A percentile compares a stretch with the other conserved stretches of the same genome.
phyloP scores from a whole-genome alignment of 2,888 invertebrate genomes.

The Sipha maydis region DNA sequence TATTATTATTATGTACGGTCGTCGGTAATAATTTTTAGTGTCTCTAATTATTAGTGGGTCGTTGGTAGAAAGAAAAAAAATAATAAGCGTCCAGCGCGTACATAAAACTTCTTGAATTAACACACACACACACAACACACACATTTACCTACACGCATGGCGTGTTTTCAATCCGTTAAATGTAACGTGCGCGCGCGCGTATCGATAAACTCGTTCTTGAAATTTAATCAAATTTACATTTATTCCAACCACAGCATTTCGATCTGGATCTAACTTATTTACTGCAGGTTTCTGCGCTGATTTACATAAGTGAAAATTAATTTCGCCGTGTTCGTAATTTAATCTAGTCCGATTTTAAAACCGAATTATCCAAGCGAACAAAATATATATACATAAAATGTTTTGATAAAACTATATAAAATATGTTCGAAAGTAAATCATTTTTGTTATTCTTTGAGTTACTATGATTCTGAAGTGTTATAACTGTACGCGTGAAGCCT shows the following conservation, averaged over 20 bases:
- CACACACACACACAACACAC: neutral
- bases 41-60: neutral
- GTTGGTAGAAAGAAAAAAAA: neutral
- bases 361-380: neutral
- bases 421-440: too few relatives aligned
- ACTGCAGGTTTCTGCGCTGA: neutral
- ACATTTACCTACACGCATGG: slow-evolving; percentile 7
- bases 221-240: slow-evolving; percentile 24
- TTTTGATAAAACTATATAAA: too few relatives aligned
- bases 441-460: too few relatives aligned
- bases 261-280: slow-evolving; percentile 28
- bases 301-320: slow-evolving; percentile 49
- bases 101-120: slow-evolving; percentile 30
- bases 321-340: neutral
- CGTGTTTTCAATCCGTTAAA: slow-evolving; percentile 38
- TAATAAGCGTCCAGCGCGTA: neutral
- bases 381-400: too few relatives aligned
- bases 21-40: neutral
- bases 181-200: neutral
- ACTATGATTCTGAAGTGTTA: too few relatives aligned
- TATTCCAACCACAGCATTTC: neutral
- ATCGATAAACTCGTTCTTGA: slow-evolving; percentile 40
- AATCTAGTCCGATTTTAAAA: neutral
- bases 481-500: neutral
- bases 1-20: neutral